phyloP scores from a whole-genome alignment of 2,113 vertebrate species.

The Triplophysa siluroides region DNA sequence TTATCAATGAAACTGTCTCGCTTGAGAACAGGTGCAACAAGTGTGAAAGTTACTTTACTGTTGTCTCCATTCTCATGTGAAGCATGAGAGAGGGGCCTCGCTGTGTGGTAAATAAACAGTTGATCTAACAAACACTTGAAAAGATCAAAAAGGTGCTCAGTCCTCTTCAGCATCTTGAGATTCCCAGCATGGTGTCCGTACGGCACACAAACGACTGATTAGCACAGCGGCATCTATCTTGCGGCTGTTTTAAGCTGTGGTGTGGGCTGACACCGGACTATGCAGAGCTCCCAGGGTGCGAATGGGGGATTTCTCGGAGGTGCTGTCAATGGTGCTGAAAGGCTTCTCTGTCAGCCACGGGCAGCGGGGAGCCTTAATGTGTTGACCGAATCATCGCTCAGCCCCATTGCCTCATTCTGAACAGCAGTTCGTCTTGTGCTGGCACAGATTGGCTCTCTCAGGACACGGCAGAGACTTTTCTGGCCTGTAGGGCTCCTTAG shows the following conservation, averaged over 20 bases:
- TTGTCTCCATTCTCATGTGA: constrained; percentile 44
- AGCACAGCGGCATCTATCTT: constrained; percentile 58
- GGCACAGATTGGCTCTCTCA: constrained; percentile 44
- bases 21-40: constrained; percentile 54
- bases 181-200: constrained; percentile 49
- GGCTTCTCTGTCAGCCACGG: constrained; percentile 51
- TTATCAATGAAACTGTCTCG: constrained; percentile 52
- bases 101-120: constrained; percentile 60
- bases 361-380: constrained; percentile 45
- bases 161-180: constrained; percentile 53
- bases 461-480: constrained; percentile 40
- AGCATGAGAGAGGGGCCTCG: constrained; percentile 45
- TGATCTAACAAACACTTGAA: constrained; percentile 57
- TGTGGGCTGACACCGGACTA: constrained; percentile 54
- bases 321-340: constrained; percentile 56
- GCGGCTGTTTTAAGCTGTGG: constrained; percentile 46
- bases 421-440: constrained; percentile 54
- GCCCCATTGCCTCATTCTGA: constrained; percentile 36
- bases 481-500: constrained; percentile 34
- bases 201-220: constrained; percentile 56
- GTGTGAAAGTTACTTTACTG: constrained; percentile 51
- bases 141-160: constrained; percentile 59
- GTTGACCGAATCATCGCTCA: constrained; percentile 48
- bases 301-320: constrained; percentile 49
- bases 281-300: constrained; percentile 47